phyloP scores from a whole-genome alignment of 2,888 invertebrate genomes.

The Coenonympha glycerion region DNA sequence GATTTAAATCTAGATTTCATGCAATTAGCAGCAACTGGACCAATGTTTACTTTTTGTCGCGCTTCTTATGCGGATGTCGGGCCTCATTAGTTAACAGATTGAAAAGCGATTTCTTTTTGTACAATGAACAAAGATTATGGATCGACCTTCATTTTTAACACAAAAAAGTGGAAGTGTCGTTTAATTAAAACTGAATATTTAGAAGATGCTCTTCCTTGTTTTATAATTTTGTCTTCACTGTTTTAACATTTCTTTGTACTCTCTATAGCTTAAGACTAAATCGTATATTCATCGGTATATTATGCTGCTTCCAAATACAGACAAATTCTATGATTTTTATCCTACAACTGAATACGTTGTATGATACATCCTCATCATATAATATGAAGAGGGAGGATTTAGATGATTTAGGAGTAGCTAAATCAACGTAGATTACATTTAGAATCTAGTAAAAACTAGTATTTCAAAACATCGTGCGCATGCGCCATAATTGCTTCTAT shows the following conservation, averaged over 20 bases:
- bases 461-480: slow-evolving; percentile 28
- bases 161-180: background rate
- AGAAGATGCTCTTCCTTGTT: background rate
- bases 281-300: too few relatives aligned
- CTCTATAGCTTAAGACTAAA: too few relatives aligned
- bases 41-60: slow-evolving; percentile 49
- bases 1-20: slow-evolving; percentile 40
- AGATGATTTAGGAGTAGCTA: too few relatives aligned
- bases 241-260: background rate
- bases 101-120: slow-evolving; percentile 52
- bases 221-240: background rate
- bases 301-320: too few relatives aligned
- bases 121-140: slow-evolving; percentile 28
- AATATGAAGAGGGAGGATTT: too few relatives aligned
- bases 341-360: too few relatives aligned
- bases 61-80: slow-evolving; percentile 52
- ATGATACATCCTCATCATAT: too few relatives aligned
- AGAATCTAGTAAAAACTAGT: background rate
- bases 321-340: too few relatives aligned
- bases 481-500: slow-evolving; percentile 61
- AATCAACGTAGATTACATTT: background rate
- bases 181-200: slow-evolving; percentile 2
- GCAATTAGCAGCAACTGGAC: slow-evolving; percentile 52
- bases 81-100: slow-evolving; percentile 52
- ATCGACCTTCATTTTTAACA: slow-evolving; percentile 27